Evolutionary conservation across 2,113 vertebrate species (phyloP).

Genomic region (Steatornis caripensis): DNA sequence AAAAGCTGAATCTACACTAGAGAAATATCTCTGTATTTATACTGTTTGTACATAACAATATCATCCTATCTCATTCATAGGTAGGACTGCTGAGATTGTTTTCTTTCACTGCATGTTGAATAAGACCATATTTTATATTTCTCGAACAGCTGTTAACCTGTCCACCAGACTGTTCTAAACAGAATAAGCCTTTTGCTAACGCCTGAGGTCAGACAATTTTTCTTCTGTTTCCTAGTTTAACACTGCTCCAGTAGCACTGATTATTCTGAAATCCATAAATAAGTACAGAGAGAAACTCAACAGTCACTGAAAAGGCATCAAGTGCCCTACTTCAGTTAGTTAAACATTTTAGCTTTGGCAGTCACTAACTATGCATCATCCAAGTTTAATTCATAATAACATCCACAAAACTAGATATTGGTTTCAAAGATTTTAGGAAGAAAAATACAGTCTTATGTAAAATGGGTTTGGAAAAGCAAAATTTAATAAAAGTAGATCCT

Average conservation of each 20-base stretch:
- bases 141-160: background rate
- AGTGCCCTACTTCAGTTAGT: background rate
- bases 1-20: background rate
- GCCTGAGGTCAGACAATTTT: background rate
- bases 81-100: background rate
- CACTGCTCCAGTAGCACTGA: background rate
- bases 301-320: background rate
- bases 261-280: background rate
- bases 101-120: background rate
- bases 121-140: background rate
- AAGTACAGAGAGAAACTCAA: background rate
- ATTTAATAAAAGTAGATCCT: background rate
- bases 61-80: background rate
- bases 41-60: background rate
- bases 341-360: background rate
- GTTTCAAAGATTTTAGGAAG: background rate
- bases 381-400: background rate
- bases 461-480: background rate
- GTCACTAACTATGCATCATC: background rate
- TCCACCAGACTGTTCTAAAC: background rate
- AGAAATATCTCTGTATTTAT: background rate
- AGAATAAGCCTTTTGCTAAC: background rate
- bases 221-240: background rate
- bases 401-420: background rate
- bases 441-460: background rate